phyloP scores from a whole-genome alignment of 2,113 vertebrate species.

The Setophaga kirtlandii region DNA sequence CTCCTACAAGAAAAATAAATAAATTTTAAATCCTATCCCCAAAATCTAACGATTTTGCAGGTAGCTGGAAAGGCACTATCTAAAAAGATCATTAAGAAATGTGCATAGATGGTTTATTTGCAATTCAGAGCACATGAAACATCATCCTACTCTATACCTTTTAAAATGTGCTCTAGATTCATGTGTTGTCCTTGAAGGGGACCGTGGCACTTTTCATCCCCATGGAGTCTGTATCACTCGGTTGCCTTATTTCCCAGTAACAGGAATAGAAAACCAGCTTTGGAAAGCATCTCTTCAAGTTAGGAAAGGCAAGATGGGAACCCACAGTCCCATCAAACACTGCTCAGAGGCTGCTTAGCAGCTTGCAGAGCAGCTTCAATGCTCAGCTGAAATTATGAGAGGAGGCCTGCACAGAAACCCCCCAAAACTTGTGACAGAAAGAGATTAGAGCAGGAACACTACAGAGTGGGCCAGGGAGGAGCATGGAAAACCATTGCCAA shows the following conservation, averaged over 20 bases:
- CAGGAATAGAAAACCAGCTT: neutral
- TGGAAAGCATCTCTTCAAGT: neutral
- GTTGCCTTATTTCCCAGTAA: constrained; percentile 24
- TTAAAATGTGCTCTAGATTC: neutral
- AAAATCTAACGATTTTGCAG: neutral
- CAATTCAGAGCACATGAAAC: neutral
- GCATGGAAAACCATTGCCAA: neutral
- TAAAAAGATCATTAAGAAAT: neutral
- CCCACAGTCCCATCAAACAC: neutral
- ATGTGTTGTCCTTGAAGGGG: neutral
- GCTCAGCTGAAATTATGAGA: neutral
- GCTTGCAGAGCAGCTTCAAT: neutral
- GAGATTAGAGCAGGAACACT: neutral
- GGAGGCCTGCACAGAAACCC: neutral
- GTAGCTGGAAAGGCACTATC: neutral
- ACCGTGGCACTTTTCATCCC: neutral
- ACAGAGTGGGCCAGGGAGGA: neutral
- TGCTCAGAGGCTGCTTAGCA: neutral
- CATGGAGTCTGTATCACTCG: neutral
- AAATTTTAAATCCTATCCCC: neutral
- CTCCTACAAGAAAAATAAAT: neutral
- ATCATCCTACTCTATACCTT: neutral
- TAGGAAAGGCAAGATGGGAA: neutral
- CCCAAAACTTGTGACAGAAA: neutral
- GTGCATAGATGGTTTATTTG: neutral